Base-by-base conservation (phyloP, 2,113 vertebrate species). In the Albula glossodonta region DNA sequence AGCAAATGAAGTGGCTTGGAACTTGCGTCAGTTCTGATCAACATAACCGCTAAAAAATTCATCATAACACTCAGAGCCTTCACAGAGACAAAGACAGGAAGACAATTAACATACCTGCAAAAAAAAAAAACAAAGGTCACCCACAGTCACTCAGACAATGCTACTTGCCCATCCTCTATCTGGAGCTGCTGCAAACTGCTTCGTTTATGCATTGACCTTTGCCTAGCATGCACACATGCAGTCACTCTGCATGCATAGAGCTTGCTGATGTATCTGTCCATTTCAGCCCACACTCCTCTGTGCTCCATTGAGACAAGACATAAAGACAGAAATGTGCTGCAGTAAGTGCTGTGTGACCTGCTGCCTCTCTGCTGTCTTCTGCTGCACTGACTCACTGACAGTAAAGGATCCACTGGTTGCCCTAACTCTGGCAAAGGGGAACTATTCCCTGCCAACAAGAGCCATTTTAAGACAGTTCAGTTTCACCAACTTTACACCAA, bases 1-100 rank as follows among this genome's bases (percentile, higher is more conserved):
- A 81, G 84, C 79, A 81, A 49, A 86, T 66, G 53, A 56, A 80
- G 53, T 70, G 63, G 19, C 63, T n/a, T 4, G 3, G 13, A 60
- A 60, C 3, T 60, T 60, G 31, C 56, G 56, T 60, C 56, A n/a
- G 70, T 25, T 1, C 70, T 9, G 31, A 10, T 22, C 70, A 31
- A 25, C n/a, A 0, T n/a, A n/a, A 25, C 22, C n/a, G 8, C 22
- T 31, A 19, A 8, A 22, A 74, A 74, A 74, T 31, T 22, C 19
- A 13, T n/a, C n/a, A 5, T 74, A 80, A 49, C 78, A 19, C 41
- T 22, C 60, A 7, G 22, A 66, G 4, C 17, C 17, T 66, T 19
- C 17, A 66, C 17, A 66, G 15, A 9, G 60, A 7, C 60, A 22
- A 15, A 66, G 60, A 51, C 13, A 19, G 13, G 19, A 74, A 15